Percentiles rank a stretch among this genome's conserved stretches.
These are phyloP conservation scores for Tangara arthus DNA, from an alignment of 2,797 vertebrate species.

Conservation along the genomic window DNA sequence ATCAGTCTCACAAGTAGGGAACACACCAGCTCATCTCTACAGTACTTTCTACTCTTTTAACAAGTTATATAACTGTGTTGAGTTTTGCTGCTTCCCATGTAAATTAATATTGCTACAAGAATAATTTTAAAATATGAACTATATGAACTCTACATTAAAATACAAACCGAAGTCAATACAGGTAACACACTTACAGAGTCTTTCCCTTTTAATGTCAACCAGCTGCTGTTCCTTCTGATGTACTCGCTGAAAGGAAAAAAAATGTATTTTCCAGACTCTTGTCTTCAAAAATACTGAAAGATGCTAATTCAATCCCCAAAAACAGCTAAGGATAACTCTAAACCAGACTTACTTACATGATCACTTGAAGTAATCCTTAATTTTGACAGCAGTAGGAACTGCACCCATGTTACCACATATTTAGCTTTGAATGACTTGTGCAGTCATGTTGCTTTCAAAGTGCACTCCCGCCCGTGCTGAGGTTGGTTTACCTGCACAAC, in stretches of 20 bases:
- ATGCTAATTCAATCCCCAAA: neutral
- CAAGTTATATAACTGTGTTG: neutral
- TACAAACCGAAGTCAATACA: neutral
- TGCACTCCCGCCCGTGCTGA: neutral
- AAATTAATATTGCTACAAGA: neutral
- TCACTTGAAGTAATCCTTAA: neutral
- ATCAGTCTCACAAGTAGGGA: neutral
- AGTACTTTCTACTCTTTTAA: neutral
- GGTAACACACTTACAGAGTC: constrained; percentile 65
- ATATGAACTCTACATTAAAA: neutral
- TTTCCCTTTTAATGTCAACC: constrained; percentile 58
- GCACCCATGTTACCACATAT: neutral
- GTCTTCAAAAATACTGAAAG: neutral
- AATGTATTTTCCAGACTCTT: neutral
- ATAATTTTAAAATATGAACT: neutral
- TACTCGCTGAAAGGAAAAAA: constrained; percentile 52
- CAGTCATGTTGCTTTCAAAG: neutral
- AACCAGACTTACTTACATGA: neutral
- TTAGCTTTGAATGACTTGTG: neutral
- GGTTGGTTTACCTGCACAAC: neutral
- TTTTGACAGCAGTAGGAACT: neutral
- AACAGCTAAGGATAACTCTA: neutral
- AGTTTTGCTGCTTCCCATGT: neutral
- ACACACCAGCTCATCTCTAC: neutral
- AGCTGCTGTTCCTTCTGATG: constrained; percentile 63